Evolutionary conservation across 2,888 invertebrate genomes (phyloP).

Genomic region (Tinea semifulvella): DNA sequence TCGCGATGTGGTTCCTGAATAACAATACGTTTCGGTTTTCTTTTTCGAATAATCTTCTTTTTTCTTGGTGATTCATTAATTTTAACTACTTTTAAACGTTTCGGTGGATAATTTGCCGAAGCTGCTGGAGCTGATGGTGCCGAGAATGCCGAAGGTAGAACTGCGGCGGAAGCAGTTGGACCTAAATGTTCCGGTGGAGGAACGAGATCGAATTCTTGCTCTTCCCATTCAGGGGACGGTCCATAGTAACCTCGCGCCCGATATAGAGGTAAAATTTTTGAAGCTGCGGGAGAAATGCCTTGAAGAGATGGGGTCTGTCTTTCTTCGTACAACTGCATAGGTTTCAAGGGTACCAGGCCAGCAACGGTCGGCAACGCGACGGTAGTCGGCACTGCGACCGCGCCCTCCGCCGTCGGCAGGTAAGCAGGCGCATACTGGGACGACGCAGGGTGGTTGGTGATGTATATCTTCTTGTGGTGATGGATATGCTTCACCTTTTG

Average conservation of each 20-base stretch:
- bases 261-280: constrained; percentile 53
- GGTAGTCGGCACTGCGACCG: constrained; percentile 45
- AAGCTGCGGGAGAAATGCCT: constrained; percentile 32
- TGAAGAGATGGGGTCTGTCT: constrained; percentile 25
- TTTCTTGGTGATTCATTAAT: constrained; percentile 43
- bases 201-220: constrained; percentile 43
- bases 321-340: constrained; percentile 46
- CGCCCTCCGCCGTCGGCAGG: constrained; percentile 49
- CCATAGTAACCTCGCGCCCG: constrained; percentile 58
- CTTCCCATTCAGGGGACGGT: constrained; percentile 44
- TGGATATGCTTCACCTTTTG: constrained; percentile 65
- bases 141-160: constrained; percentile 31
- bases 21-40: constrained; percentile 43
- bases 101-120: constrained; percentile 30
- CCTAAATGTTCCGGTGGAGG: constrained; percentile 37
- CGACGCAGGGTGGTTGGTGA: constrained; percentile 56
- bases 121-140: constrained; percentile 27
- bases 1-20: constrained; percentile 22
- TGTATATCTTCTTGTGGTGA: constrained; percentile 63
- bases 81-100: constrained; percentile 51
- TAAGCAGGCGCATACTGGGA: constrained; percentile 58
- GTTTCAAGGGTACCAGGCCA: constrained; percentile 39
- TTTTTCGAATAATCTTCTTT: constrained; percentile 35
- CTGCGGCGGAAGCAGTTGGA: constrained; percentile 24
- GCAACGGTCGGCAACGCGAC: constrained; percentile 41